A percentile compares a stretch with the other conserved stretches of the same genome.
Conservation (phyloP, 37 sponge, comb jelly and placozoan genomes). For the Sycon ciliatum region DNA sequence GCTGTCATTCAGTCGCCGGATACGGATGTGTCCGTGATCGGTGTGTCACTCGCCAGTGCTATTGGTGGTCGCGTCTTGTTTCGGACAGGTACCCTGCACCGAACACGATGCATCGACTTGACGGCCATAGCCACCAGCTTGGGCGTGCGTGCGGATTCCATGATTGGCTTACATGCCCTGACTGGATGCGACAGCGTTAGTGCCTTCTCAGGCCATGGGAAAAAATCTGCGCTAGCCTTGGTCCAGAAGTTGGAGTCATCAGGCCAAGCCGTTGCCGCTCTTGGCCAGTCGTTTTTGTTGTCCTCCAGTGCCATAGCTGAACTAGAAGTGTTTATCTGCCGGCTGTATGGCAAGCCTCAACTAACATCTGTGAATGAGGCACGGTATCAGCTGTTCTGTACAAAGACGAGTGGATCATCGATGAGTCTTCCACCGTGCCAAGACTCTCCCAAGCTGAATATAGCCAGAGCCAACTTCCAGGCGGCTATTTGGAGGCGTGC, state of each 20-base stretch:
- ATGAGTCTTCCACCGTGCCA: not conserved
- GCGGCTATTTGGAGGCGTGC: not conserved
- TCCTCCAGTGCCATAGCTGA: not conserved
- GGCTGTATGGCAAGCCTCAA: not conserved
- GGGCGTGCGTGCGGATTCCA: not conserved
- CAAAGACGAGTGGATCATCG: not conserved
- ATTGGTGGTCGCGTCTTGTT: not conserved
- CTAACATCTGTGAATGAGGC: not conserved
- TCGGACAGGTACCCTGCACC: not conserved
- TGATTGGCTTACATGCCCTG: not conserved
- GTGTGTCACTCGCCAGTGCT: not conserved
- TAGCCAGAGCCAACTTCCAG: not conserved
- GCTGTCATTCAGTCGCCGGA: not conserved
- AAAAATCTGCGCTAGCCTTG: not conserved
- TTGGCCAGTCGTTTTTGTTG: not conserved
- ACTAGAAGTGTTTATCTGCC: not conserved
- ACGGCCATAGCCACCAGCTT: not conserved
- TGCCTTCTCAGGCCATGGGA: not conserved
- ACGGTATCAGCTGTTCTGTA: constrained; percentile 1
- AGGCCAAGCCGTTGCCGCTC: not conserved
- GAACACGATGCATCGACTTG: not conserved
- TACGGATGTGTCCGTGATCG: not conserved
- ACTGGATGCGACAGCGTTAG: not conserved
- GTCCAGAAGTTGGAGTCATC: not conserved
- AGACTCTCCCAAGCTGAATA: not conserved